Evolutionary conservation across 2,113 vertebrate species (phyloP), one percentile per base, ranked within the genome.

Genomic region (Myxocyprinus asiaticus): DNA sequence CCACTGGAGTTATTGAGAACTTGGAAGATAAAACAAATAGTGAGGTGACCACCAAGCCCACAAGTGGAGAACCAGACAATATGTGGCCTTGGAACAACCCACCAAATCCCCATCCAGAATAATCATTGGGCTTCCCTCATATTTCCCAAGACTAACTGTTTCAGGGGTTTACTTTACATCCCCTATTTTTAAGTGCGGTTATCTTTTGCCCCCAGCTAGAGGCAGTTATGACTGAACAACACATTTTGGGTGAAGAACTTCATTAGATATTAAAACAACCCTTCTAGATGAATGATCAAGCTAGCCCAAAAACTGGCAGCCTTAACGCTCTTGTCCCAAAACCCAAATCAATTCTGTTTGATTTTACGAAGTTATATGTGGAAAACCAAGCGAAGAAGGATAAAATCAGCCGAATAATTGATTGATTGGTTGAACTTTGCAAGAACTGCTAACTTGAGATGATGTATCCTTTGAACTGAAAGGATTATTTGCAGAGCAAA

Each of bases 21-120:
- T 33, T 45, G 22, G 67, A 69, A 77, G 65, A 64, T 59, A 33
- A 83, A 77, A 70, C 50, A 84, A 81, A 51, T 76, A 67, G 75
- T 48, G 71, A 72, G 78, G 44, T 62, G 53, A 83, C 86, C 80
- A 75, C 83, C 75, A 7, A 58, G 74, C 50, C 12, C 8, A 79
- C 64, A 86, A 85, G 68, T 15, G 4, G 14, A 73, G 73, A 79
- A 78, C 10, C 72, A 85, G 73, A 88, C 81, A 10, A 81, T 53
- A 47, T 69, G 76, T 10, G 44, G 14, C 72, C 78, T 80, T 83
- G 76, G 73, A 62, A 77, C 67, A 1, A 10, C 50, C 77, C 50
- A 63, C 14, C 58, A 53, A 9, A 76, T 79, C 56, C 6, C 0
- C 17, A 4, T 83, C 79, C 81, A 83, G 78, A 85, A 80, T 74